Conservation (phyloP, 2,888 invertebrate genomes). For the Neoaliturus tenellus region DNA sequence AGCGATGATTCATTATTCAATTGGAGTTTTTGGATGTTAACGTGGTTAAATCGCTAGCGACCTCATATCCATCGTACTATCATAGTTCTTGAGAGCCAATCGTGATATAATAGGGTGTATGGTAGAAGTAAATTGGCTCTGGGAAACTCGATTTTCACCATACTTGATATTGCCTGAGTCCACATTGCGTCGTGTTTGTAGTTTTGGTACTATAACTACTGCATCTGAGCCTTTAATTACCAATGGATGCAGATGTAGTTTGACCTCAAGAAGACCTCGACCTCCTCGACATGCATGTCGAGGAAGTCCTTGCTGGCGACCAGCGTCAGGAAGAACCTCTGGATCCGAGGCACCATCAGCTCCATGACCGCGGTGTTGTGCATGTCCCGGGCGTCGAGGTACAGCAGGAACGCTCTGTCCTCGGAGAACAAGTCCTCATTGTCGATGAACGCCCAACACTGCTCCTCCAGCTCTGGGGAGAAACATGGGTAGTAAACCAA, state of each 20-base stretch:
- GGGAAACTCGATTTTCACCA: no score
- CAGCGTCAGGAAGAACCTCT: constrained; percentile 84
- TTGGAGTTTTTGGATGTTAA: no score
- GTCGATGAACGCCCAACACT: constrained; percentile 86
- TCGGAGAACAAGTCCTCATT: constrained; percentile 82
- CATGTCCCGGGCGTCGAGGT: constrained; percentile 77
- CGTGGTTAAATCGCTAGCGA: no score
- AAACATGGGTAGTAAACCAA: no score
- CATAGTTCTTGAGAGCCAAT: no score
- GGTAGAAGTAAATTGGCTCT: no score
- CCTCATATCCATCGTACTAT: no score
- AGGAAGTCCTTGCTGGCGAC: constrained; percentile 86
- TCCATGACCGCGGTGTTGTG: constrained; percentile 79
- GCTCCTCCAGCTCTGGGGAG: constrained; percentile 81
- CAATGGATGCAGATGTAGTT: constrained; percentile 80
- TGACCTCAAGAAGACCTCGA: constrained; percentile 81
- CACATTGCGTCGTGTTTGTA: background rate
- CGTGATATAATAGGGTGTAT: no score
- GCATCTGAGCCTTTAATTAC: constrained; percentile 21
- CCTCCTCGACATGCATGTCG: constrained; percentile 79
- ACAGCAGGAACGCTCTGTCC: constrained; percentile 84
- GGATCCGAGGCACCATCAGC: constrained; percentile 84
- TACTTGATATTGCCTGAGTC: no score
- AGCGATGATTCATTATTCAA: no score
- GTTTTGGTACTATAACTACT: background rate